Base-by-base conservation (phyloP, 2,797 vertebrate species). In the Natrix natrix region DNA sequence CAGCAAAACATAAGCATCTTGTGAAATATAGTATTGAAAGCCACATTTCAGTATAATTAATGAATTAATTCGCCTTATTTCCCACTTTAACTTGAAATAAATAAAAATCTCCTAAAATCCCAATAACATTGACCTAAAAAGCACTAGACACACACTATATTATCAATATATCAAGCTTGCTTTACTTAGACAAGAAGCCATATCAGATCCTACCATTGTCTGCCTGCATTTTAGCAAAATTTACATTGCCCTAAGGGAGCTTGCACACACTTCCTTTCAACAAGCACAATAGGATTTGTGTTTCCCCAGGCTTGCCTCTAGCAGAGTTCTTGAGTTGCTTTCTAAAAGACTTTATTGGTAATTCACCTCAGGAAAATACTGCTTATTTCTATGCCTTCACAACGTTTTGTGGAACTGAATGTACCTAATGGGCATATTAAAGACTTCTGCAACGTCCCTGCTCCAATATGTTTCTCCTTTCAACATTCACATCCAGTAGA, bases 281-380 rank as follows among this genome's bases (percentile, higher is more conserved):
- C 13, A 93, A 28, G n/a, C 91, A 87, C 83, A 92, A 91, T 86
- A 93, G 63, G 63, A 32, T 92, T 87, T 26, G 43, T 54, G n/a
- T 26, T 90, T 22, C 61, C 89, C 63, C n/a, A 94, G 32, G 28
- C 57, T 63, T 89, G 43, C 86, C 90, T 92, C 1, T 0, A 69
- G 13, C 93, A 16, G 22, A 60, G 17, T 26, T 55, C 91, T 91
- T 24, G 48, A 66, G 59, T 10, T 86, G 60, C 52, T 83, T 92
- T 63, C 91, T 94, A 60, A 92, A 56, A 59, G 55, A 52, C 26
- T 8, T 66, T 28, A 13, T 60, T 86, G 87, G 10, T 56, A 32
- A 6, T 83, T 60, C 26, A 37, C 6, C 66, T 32, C 43, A 91
- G 89, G 2, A 54, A 78, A 59, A 54, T 59, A 78, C 28, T 63